Evolutionary conservation across 2,888 invertebrate genomes (phyloP).

Genomic region (Blastobasis adustella): DNA sequence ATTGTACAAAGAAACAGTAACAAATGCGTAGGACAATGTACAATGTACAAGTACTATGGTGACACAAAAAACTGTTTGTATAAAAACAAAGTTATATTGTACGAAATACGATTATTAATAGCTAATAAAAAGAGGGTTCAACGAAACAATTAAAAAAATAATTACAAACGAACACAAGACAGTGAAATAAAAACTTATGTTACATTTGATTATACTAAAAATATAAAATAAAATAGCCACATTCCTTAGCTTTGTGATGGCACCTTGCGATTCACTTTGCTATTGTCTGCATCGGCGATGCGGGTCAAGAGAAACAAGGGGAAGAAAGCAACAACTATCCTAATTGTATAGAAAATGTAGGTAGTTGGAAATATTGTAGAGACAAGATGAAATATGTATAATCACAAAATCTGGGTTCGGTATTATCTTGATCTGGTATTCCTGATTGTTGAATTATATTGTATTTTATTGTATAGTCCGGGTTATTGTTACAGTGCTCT

Average conservation of each 20-base stretch:
- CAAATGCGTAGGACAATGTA: conserved; percentile 36
- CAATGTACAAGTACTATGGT: conserved; percentile 17
- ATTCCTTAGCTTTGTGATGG: conserved; percentile 55
- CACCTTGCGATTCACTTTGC: conserved; percentile 66
- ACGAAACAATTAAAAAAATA: conserved; percentile 42
- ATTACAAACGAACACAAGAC: conserved; percentile 57
- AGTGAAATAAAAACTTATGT: conserved; percentile 43
- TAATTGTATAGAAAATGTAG: too few species aligned
- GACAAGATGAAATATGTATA: too few species aligned
- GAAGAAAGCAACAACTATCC: conserved; percentile 19
- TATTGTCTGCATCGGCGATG: conserved; percentile 29
- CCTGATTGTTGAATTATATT: too few species aligned
- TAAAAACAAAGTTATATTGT: conserved; percentile 22
- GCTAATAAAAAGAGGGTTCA: conserved; percentile 27
- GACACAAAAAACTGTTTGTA: conserved; percentile 14
- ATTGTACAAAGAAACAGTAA: conserved; percentile 51
- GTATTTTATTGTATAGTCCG: too few species aligned
- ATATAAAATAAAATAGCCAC: conserved; percentile 54
- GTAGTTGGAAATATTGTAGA: too few species aligned
- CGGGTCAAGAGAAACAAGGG: conserved; percentile 13
- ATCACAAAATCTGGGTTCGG: too few species aligned
- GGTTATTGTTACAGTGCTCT: conserved; percentile 32
- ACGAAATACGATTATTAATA: conserved; percentile 4
- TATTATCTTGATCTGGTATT: too few species aligned
- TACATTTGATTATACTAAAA: conserved; percentile 48